Base-by-base conservation (phyloP, 2,888 invertebrate genomes). In the Scaptodrosophila latifasciaeformis region DNA sequence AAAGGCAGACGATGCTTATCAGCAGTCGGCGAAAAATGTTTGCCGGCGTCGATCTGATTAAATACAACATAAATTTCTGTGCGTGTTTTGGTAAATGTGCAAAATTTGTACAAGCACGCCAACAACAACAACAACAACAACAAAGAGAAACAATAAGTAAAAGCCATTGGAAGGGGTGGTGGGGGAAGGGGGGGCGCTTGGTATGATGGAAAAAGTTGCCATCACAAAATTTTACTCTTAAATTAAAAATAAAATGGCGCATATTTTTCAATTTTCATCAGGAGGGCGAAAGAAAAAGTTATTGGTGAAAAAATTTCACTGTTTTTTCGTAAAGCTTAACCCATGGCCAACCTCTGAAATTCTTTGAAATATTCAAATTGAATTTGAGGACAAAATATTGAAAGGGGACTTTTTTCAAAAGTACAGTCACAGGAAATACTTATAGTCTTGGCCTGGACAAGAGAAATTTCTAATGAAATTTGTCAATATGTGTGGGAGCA, bases 231-330 rank as follows among this genome's bases (percentile, higher is more conserved):
- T 68, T 60, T 55, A 48, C 50, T 54, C 52, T 57, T 68, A 68
- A 66, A 68, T 66, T 65, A 61, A 66, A 68, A 68, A 68, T 53
- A 54, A 60, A 68, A 46, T 13, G 40, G 59, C 57, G 71, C 77
- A 77, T 70, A 65, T 77, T 70, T 70, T 77, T 77, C 77, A 72
- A 77, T 70, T 69, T 70, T 66, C 67, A 42, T 15, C 17, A 37
- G 37, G 63, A 67, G 50, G 56, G 63, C 69, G 59, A 50, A 55
- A 52, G 62, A 66, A 70, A 72, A 72, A 72, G 54, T 56, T 70
- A 66, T 74, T 74, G 70, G 67, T 74, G 66, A 77, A 54, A 63
- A 63, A 77, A 70, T 59, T 67, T 65, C 68, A 64, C 65, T 65
- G 27, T n/a, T n/a, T n/a, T n/a, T n/a, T n/a, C n/a, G n/a, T n/a